These are phyloP conservation scores for Drosophila repletoides DNA, from an alignment of 1,140 invertebrate species.

Conservation along the genomic window DNA sequence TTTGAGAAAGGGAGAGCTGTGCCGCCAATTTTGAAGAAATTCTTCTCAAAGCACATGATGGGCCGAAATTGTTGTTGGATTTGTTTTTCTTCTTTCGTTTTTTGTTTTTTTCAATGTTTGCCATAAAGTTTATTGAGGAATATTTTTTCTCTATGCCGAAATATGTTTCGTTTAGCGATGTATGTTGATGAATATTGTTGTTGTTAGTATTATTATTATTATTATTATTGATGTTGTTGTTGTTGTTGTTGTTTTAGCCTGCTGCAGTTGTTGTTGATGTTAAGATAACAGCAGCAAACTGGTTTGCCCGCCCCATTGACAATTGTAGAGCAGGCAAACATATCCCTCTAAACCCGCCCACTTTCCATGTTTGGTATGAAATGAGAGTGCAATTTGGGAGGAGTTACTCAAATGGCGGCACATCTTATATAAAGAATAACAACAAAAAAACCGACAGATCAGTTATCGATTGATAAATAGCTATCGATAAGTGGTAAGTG, in stretches of 20 bases:
- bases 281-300: conserved; percentile 42
- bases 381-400: conserved; percentile 58
- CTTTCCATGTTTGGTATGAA: conserved; percentile 70
- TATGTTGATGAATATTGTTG: conserved; percentile 20
- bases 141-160: conserved; percentile 31
- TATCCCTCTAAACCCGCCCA: conserved; percentile 81
- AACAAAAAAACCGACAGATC: too few species aligned
- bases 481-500: too few species aligned
- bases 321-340: conserved; percentile 63
- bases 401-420: conserved; percentile 42
- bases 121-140: conserved; percentile 55
- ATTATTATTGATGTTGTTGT: conserved; percentile 43
- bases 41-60: conserved; percentile 16
- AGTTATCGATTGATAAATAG: too few species aligned
- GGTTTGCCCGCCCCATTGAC: conserved; percentile 58
- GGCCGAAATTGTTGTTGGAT: conserved; percentile 13
- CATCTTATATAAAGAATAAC: too few species aligned
- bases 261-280: conserved; percentile 34
- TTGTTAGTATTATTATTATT: too few species aligned
- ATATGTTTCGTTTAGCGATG: conserved; percentile 10
- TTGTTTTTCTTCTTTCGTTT: too few species aligned
- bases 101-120: conserved; percentile 19
- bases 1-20: not conserved
- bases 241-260: conserved; percentile 31
- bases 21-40: conserved; percentile 12